Evolutionary conservation across 2,113 vertebrate genomes (phyloP).

Genomic region (Stigmatopora nigra): DNA sequence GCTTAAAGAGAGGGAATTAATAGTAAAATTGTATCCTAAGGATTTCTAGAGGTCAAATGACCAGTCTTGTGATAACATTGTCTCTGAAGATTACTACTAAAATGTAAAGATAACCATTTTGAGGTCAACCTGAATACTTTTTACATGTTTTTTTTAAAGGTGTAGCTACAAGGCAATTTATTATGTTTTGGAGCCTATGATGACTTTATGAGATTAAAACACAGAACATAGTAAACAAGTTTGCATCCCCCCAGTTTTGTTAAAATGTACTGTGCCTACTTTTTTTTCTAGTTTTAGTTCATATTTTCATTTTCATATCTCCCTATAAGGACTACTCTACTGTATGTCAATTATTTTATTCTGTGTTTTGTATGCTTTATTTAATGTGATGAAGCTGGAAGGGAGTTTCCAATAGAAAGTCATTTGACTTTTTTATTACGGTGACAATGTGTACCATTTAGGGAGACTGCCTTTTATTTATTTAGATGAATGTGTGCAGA

Average conservation of each 20-base stretch:
- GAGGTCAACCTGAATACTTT: constrained; percentile 35
- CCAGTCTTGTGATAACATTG: constrained; percentile 51
- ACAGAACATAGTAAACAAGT: not conserved
- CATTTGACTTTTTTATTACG: not conserved
- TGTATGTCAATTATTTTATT: not conserved
- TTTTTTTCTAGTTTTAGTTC: too few relatives aligned
- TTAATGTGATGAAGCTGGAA: not conserved
- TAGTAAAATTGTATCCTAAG: constrained; percentile 48
- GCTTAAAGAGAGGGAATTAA: constrained; percentile 57
- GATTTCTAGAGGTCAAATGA: constrained; percentile 62
- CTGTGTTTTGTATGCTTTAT: not conserved
- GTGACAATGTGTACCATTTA: not conserved
- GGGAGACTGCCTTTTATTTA: not conserved
- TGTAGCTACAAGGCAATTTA: constrained; percentile 15
- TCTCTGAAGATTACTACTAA: constrained; percentile 47
- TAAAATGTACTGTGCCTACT: too few relatives aligned
- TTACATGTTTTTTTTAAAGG: constrained; percentile 16
- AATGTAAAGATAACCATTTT: constrained; percentile 36
- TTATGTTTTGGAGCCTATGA: not conserved
- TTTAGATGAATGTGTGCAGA: not conserved
- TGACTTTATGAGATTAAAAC: not conserved
- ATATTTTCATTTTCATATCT: too few relatives aligned
- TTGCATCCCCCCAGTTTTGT: not conserved
- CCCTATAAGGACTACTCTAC: too few relatives aligned
- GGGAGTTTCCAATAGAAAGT: not conserved